phyloP scores from a whole-genome alignment of 2,888 invertebrate genomes.

The Ichneumoninae sp. region DNA sequence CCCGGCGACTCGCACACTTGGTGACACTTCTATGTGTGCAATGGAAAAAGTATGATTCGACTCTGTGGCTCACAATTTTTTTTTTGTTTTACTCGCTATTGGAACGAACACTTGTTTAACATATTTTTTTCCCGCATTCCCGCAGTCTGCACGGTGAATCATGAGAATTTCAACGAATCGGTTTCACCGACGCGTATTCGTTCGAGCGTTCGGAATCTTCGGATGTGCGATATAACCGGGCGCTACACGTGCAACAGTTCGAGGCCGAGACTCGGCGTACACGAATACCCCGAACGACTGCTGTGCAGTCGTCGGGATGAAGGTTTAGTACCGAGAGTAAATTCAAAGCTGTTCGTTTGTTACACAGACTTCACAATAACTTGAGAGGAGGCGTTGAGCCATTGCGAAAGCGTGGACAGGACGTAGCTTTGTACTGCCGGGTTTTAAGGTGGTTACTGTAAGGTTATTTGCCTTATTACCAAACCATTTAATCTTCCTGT shows the following conservation, averaged over 20 bases:
- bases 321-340: neutral
- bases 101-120: neutral
- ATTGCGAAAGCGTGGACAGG: neutral
- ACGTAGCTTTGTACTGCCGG: neutral
- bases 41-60: neutral
- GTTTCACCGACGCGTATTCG: slow-evolving; percentile 12
- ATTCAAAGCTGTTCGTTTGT: neutral
- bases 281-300: too few relatives aligned
- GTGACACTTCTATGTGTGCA: neutral
- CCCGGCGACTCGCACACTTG: neutral
- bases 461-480: too few relatives aligned
- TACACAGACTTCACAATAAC: neutral
- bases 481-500: too few relatives aligned
- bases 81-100: neutral
- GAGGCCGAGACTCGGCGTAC: neutral
- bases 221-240: neutral
- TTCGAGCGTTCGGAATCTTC: slow-evolving; percentile 25
- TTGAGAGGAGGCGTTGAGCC: neutral
- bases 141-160: neutral
- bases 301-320: too few relatives aligned
- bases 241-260: neutral
- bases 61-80: too few relatives aligned
- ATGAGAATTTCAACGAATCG: slow-evolving; percentile 17
- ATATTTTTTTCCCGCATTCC: neutral
- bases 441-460: neutral